Evolutionary conservation across 2,113 vertebrate species (phyloP).

Genomic region (Proterorhinus semilunaris): DNA sequence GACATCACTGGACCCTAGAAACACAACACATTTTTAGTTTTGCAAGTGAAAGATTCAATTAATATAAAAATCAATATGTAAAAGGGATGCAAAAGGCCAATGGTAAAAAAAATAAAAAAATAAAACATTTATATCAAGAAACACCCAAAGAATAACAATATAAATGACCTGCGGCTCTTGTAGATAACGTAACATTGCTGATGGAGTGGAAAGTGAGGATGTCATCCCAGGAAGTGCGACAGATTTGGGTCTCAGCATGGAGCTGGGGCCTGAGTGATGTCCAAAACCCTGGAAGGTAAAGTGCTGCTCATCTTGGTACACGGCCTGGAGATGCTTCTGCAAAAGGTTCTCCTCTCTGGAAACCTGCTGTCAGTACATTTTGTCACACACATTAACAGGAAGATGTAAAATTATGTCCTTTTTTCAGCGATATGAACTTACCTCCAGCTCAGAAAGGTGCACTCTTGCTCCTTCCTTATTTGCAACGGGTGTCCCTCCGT

Average conservation of each 20-base stretch:
- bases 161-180: slow-evolving; percentile 77
- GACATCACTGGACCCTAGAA: slow-evolving; percentile 87
- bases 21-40: slow-evolving; percentile 1
- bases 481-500: slow-evolving; percentile 71
- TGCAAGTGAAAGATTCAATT: not conserved
- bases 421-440: slow-evolving; percentile 15
- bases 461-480: slow-evolving; percentile 77
- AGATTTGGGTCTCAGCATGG: slow-evolving; percentile 85
- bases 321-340: slow-evolving; percentile 78
- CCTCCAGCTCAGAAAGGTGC: slow-evolving; percentile 76
- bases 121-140: not conserved
- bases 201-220: slow-evolving; percentile 64
- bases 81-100: not conserved
- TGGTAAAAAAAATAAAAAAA: not conserved
- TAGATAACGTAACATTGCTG: slow-evolving; percentile 57
- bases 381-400: not conserved
- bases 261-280: slow-evolving; percentile 61
- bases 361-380: slow-evolving; percentile 37
- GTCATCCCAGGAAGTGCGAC: slow-evolving; percentile 87
- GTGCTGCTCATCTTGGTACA: slow-evolving; percentile 81
- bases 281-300: slow-evolving; percentile 74
- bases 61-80: not conserved
- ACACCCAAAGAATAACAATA: not conserved
- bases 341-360: slow-evolving; percentile 70
- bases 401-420: not conserved